phyloP scores from a whole-genome alignment of 2,113 vertebrate genomes.

The Ranitomeya imitator region DNA sequence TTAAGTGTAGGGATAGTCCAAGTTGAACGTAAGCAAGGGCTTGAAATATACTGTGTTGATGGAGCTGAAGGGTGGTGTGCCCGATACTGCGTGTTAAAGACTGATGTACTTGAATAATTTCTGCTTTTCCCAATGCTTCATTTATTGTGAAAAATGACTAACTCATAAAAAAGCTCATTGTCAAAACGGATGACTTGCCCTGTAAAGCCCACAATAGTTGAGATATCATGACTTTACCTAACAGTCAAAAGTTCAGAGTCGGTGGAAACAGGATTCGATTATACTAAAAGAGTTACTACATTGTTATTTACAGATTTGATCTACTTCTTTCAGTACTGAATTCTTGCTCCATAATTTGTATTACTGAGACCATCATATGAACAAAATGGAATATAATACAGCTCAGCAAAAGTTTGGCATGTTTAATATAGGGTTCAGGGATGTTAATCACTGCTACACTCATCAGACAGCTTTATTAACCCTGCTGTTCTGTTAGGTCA shows the following conservation, averaged over 20 bases:
- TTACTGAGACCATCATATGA: constrained; percentile 33
- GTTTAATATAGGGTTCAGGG: constrained; percentile 62
- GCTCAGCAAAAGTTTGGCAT: constrained; percentile 59
- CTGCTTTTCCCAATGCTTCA: too few species aligned
- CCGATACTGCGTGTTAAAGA: too few species aligned
- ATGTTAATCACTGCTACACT: constrained; percentile 79
- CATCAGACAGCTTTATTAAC: constrained; percentile 88
- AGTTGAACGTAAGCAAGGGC: too few species aligned
- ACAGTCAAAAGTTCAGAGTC: neutral
- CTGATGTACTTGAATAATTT: too few species aligned
- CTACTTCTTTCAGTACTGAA: constrained; percentile 11
- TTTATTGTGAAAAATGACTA: neutral
- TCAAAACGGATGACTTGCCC: neutral
- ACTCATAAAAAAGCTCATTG: neutral
- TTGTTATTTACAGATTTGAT: neutral
- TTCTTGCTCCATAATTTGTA: constrained; percentile 34
- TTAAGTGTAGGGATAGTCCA: too few species aligned
- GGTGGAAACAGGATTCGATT: neutral
- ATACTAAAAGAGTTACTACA: neutral
- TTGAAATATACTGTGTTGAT: too few species aligned
- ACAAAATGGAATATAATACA: constrained; percentile 47
- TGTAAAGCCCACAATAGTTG: too few species aligned
- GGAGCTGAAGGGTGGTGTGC: too few species aligned
- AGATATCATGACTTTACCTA: neutral
- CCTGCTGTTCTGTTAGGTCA: too few species aligned